These are phyloP conservation scores for Hassar affinis DNA, from an alignment of 2,113 vertebrate species.

Conservation along the genomic window DNA sequence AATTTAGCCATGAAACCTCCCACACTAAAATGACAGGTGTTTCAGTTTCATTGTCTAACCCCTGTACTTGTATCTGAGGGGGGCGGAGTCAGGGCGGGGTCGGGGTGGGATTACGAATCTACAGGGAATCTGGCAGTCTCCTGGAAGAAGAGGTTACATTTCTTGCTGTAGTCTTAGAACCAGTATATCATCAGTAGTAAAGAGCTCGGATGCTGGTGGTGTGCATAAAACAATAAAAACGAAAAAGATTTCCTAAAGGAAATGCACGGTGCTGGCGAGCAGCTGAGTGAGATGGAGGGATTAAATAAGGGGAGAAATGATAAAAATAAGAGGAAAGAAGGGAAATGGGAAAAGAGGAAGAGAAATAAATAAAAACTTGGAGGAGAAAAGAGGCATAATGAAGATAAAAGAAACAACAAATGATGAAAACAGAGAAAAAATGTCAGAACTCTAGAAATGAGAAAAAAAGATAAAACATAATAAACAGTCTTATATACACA, in stretches of 20 bases:
- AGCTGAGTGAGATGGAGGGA: not conserved
- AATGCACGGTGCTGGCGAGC: not conserved
- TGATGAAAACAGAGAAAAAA: not conserved
- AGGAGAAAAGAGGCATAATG: not conserved
- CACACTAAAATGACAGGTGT: too few species aligned
- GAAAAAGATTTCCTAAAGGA: constrained; percentile 20
- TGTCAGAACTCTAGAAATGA: not conserved
- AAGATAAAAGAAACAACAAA: not conserved
- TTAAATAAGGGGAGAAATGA: constrained; percentile 14
- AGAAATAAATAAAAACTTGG: not conserved
- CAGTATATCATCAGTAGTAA: constrained; percentile 35
- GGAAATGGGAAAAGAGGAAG: too few species aligned
- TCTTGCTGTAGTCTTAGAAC: constrained; percentile 24
- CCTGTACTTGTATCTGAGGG: too few species aligned
- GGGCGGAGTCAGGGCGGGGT: too few species aligned
- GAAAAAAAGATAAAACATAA: not conserved
- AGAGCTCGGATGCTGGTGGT: not conserved
- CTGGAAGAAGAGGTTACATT: constrained; percentile 28
- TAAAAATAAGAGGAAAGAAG: not conserved
- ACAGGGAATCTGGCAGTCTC: constrained; percentile 20
- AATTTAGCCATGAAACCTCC: too few species aligned
- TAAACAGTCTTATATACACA: not conserved
- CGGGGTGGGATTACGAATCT: not conserved
- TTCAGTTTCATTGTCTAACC: too few species aligned
- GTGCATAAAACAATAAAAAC: constrained; percentile 7